A percentile compares a stretch with the other conserved stretches of the same genome.
These are phyloP conservation scores for Hypselothyrea guttata DNA, from an alignment of 2,888 invertebrate species.

Conservation along the genomic window DNA sequence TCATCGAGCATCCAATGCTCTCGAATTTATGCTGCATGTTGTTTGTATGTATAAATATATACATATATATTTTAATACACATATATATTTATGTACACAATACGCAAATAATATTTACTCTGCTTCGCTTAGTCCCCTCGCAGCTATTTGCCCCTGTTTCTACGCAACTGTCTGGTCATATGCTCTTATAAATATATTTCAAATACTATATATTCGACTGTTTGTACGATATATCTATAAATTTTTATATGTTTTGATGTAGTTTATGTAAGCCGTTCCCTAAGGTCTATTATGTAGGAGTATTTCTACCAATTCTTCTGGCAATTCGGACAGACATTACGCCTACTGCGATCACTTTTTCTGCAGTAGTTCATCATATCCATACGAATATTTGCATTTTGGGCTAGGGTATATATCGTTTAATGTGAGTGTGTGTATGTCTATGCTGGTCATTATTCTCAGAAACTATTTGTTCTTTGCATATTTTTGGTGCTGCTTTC, in stretches of 20 bases:
- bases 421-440: neutral
- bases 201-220: too few species aligned
- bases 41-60: neutral
- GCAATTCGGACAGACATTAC: conserved; percentile 16
- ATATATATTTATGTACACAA: conserved; percentile 22
- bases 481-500: conserved; percentile 15
- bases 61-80: too few species aligned
- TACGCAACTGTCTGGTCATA: too few species aligned
- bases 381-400: neutral
- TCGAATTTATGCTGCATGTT: conserved; percentile 35
- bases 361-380: too few species aligned
- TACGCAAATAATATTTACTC: conserved; percentile 11
- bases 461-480: conserved; percentile 13
- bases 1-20: conserved; percentile 49
- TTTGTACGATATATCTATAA: conserved; percentile 3
- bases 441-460: neutral
- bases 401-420: neutral
- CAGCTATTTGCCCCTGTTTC: conserved; percentile 5
- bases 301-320: conserved; percentile 10
- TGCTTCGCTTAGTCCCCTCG: conserved; percentile 1
- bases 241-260: conserved; percentile 27
- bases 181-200: too few species aligned
- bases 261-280: neutral
- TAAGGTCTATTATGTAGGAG: neutral
- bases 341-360: conserved; percentile 1